These are phyloP conservation scores for Synanthedon formicaeformis DNA, from an alignment of 2,888 invertebrate species.

Conservation along the genomic window DNA sequence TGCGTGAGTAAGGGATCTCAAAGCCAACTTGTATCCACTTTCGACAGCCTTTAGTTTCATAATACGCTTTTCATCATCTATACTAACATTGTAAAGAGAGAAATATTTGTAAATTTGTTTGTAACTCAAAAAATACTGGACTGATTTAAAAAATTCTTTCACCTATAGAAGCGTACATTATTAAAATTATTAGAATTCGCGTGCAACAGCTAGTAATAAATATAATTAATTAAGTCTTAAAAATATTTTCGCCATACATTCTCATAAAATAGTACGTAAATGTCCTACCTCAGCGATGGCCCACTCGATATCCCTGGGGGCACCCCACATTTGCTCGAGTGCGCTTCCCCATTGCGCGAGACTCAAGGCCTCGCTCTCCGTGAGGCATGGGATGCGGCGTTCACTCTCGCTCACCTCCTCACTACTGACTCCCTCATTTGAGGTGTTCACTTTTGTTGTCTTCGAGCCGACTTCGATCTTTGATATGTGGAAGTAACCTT, in stretches of 20 bases:
- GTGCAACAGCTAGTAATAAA: no score
- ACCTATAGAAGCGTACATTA: not conserved
- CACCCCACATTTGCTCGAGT: conserved; percentile 77
- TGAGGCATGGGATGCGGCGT: conserved; percentile 61
- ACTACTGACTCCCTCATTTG: conserved; percentile 43
- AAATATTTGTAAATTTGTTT: no score
- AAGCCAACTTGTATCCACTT: no score
- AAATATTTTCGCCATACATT: no score
- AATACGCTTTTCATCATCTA: not conserved
- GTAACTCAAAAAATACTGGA: no score
- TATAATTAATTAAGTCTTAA: no score
- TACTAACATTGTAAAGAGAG: no score
- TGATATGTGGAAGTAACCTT: conserved; percentile 53
- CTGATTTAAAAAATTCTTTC: not conserved
- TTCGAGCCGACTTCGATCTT: conserved; percentile 67
- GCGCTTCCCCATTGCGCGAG: conserved; percentile 62
- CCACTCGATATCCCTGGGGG: conserved; percentile 86
- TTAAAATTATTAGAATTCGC: no score
- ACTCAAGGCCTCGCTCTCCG: conserved; percentile 61
- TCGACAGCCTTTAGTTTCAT: not conserved
- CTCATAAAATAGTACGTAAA: not conserved
- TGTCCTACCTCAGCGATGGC: conserved; percentile 70
- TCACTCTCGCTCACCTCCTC: conserved; percentile 48
- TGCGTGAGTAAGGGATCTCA: no score
- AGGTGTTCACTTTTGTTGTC: conserved; percentile 52